Evolutionary conservation across 2,797 vertebrate species (phyloP), one percentile per base, ranked within the genome.

Genomic region (Lophotriccus pileatus): DNA sequence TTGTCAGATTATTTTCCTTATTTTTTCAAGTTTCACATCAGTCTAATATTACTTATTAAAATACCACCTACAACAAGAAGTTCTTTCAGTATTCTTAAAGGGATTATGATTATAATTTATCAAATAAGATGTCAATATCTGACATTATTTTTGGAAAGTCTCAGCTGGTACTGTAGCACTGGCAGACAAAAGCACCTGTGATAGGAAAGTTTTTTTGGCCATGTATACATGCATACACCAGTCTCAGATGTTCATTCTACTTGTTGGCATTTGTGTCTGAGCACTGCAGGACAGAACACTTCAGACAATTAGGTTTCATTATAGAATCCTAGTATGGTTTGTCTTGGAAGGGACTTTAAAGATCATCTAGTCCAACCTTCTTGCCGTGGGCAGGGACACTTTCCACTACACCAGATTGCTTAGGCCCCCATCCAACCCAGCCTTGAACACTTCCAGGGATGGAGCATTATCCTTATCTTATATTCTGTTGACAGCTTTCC

Each of bases 401-500:
- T 78, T 90, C 39, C 25, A 4, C 23, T 24, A 53, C 59, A 46
- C 4, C 9, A 28, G 46, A 11, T 25, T 53, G 7, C 16, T 23
- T 28, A 36, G 25, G 24, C 22, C 27, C 10, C 39, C 27, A 53
- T 73, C 53, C 22, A 59, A 1, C 13, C 66, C 34, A 73, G 22
- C 46, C 70, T 16, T n/a, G 34, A 73, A 6, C 6, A 7, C 52
- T 52, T 13, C 46, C 39, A 53, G 34, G 59, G 30, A 28, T 47
- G 41, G 11, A 36, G 15, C 13, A 8, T 84, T 50, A 34, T 73
- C 47, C 66, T 92, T 89, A 63, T 74, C 59, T 89, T 87, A n/a
- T 52, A 24, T 74, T 83, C 84, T 41, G 41, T 41, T 78, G 87
- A 81, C 79, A 94, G 76, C 58, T 94, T 94, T 85, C 78, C 79